These are phyloP conservation scores for Psilopsiagon aurifrons DNA, from an alignment of 2,113 vertebrate genomes.

Conservation along the genomic window DNA sequence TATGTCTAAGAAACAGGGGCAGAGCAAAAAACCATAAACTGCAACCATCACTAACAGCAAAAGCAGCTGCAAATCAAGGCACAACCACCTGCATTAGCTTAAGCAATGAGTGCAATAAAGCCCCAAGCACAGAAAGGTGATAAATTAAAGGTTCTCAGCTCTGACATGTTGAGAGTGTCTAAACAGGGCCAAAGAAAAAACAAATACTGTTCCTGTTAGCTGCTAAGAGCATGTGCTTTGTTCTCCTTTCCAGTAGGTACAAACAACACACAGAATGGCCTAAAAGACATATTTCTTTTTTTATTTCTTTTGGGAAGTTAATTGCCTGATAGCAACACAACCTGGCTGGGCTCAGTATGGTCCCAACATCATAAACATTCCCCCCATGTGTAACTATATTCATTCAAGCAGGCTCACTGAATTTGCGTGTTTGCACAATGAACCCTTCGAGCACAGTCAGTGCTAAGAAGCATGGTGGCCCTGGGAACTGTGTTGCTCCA, in stretches of 20 bases:
- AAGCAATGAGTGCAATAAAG: conserved; percentile 34
- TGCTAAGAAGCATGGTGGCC: not conserved
- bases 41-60: not conserved
- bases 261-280: not conserved
- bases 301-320: not conserved
- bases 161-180: conserved; percentile 40
- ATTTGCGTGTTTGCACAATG: not conserved
- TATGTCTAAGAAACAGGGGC: not conserved
- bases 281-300: not conserved
- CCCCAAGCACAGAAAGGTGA: conserved; percentile 23
- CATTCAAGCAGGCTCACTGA: not conserved
- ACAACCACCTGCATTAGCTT: conserved; percentile 17
- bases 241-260: not conserved
- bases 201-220: not conserved
- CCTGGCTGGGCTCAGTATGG: not conserved
- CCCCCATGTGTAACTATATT: not conserved
- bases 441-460: not conserved
- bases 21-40: not conserved
- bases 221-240: conserved; percentile 7
- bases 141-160: conserved; percentile 62
- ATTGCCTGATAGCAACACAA: not conserved
- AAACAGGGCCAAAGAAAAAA: conserved; percentile 40
- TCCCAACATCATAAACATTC: rapidly evolving
- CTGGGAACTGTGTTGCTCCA: not conserved
- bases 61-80: conserved; percentile 43